A percentile compares a stretch with the other conserved stretches of the same genome.
phyloP scores from a whole-genome alignment of 2,888 invertebrate species.

The Amblyjoppa proteus region DNA sequence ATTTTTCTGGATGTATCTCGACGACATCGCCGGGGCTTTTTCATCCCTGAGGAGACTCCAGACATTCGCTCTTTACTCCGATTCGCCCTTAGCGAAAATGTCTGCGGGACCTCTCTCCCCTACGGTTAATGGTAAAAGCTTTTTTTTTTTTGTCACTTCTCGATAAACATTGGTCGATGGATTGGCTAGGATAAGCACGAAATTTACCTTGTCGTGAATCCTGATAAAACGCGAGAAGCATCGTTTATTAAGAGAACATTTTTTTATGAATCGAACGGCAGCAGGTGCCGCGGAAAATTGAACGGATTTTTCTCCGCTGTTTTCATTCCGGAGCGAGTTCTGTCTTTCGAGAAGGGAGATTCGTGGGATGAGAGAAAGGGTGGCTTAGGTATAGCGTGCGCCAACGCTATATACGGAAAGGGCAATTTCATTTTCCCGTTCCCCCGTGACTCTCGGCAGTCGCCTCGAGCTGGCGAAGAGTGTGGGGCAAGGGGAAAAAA shows the following conservation, averaged over 20 bases:
- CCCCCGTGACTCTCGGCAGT: constrained; percentile 30
- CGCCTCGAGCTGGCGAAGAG: constrained; percentile 13
- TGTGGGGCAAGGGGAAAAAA: constrained; percentile 13
- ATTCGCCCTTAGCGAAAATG: constrained; percentile 31
- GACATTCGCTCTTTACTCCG: constrained; percentile 48
- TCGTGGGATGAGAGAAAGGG: constrained; percentile 46
- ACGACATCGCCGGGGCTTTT: constrained; percentile 3
- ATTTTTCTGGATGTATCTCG: not conserved
- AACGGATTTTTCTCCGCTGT: constrained; percentile 1
- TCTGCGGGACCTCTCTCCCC: not conserved
- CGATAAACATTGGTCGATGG: constrained; percentile 32
- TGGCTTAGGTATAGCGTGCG: constrained; percentile 20
- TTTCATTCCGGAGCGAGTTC: constrained; percentile 4
- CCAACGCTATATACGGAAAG: constrained; percentile 35
- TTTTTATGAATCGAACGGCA: constrained; percentile 43
- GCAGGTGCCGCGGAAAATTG: constrained; percentile 24
- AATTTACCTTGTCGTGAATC: constrained; percentile 8
- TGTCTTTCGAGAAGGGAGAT: constrained; percentile 32
- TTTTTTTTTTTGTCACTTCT: constrained; percentile 25
- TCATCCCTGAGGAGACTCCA: constrained; percentile 34
- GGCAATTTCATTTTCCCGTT: constrained; percentile 60
- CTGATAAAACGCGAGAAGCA: not conserved
- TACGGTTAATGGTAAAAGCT: constrained; percentile 38
- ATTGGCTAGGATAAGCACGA: not conserved
- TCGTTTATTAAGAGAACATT: not conserved